A percentile compares a stretch with the other conserved stretches of the same genome.
These are phyloP conservation scores for Exocentrus adspersus DNA, from an alignment of 2,888 invertebrate genomes.

Conservation along the genomic window DNA sequence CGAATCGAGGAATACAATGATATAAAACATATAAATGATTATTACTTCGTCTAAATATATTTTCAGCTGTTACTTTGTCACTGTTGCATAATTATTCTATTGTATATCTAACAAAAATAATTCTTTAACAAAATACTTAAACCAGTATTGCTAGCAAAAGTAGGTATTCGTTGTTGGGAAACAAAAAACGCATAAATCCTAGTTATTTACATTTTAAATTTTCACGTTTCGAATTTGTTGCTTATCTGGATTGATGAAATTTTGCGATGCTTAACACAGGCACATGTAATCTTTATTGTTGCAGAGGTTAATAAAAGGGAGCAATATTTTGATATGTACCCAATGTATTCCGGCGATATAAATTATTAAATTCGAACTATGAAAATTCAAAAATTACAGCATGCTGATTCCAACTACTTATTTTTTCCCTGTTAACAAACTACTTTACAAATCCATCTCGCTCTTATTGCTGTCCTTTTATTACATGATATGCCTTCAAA, in stretches of 20 bases:
- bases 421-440: too few species aligned
- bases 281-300: neutral
- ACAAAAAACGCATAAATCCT: too few species aligned
- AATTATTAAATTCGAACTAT: too few species aligned
- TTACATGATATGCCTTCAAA: slow-evolving; percentile 17
- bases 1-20: neutral
- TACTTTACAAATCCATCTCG: neutral
- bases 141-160: neutral
- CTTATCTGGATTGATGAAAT: too few species aligned
- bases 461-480: slow-evolving; percentile 13
- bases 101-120: too few species aligned
- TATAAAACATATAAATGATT: neutral
- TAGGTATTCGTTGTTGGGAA: too few species aligned
- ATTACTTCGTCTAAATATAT: neutral
- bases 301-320: neutral
- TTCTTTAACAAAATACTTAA: neutral
- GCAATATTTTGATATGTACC: neutral
- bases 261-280: too few species aligned
- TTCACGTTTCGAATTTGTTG: neutral
- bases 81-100: neutral
- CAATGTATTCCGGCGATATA: neutral
- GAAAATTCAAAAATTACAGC: too few species aligned
- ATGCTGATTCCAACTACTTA: too few species aligned
- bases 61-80: neutral
- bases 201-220: neutral